These are phyloP conservation scores for Calyptommatus sinebrachiatus DNA, from an alignment of 2,113 vertebrate genomes.

Conservation along the genomic window DNA sequence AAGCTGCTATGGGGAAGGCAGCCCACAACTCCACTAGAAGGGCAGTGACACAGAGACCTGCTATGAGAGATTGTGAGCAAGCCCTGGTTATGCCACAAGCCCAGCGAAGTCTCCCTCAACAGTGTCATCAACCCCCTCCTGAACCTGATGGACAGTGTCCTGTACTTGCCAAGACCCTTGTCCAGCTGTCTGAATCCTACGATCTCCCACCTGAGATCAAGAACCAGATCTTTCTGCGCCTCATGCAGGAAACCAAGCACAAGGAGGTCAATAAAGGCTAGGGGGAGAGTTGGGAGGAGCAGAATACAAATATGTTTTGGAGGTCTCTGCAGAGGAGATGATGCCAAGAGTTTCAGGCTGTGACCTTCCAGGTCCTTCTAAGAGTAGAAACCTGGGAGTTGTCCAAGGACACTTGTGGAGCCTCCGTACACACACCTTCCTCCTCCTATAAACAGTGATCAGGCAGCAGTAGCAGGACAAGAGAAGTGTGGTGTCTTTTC, in stretches of 20 bases:
- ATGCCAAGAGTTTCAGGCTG: too few species aligned
- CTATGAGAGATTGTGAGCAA: slow-evolving; percentile 15
- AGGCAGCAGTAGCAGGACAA: too few species aligned
- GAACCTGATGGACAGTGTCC: slow-evolving; percentile 12
- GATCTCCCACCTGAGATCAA: background rate
- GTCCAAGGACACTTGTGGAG: too few species aligned
- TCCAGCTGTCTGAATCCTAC: slow-evolving; percentile 25
- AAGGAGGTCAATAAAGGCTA: background rate
- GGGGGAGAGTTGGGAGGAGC: background rate
- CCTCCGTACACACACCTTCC: too few species aligned
- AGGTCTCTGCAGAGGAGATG: too few species aligned
- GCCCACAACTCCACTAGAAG: rapidly evolving
- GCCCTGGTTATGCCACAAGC: slow-evolving; percentile 29
- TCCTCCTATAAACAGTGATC: too few species aligned
- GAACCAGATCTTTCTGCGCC: background rate
- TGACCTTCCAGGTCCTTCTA: too few species aligned
- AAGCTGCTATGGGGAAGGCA: background rate
- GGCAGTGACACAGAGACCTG: slow-evolving; percentile 6
- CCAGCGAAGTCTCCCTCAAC: background rate
- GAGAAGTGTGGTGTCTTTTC: too few species aligned
- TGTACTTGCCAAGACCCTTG: slow-evolving; percentile 25
- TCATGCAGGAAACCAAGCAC: slow-evolving; percentile 45
- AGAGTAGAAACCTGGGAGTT: too few species aligned
- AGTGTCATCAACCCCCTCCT: background rate
- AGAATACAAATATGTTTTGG: too few species aligned